These are phyloP conservation scores for Tichodroma muraria DNA, from an alignment of 2,113 vertebrate species.

Conservation along the genomic window DNA sequence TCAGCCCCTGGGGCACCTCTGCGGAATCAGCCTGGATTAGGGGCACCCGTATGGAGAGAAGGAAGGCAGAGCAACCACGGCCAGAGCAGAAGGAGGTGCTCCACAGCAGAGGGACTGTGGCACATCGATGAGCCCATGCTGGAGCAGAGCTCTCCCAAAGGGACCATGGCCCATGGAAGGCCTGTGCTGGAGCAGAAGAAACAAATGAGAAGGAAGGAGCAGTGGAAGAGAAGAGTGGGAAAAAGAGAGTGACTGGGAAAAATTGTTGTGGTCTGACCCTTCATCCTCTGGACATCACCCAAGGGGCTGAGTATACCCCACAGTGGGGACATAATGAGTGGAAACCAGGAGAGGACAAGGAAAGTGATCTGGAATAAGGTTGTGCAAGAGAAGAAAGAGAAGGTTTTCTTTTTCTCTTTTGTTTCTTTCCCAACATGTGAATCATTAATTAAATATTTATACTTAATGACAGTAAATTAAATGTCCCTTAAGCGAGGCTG, in stretches of 20 bases:
- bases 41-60: not conserved
- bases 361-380: not conserved
- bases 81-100: not conserved
- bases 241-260: not conserved
- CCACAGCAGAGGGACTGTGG: not conserved
- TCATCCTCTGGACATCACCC: not conserved
- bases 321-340: not conserved
- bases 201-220: not conserved
- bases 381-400: not conserved
- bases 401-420: rapidly evolving
- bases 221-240: not conserved
- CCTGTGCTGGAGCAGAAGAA: not conserved
- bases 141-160: not conserved
- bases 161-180: not conserved
- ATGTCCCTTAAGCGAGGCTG: not conserved
- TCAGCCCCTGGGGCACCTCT: not conserved
- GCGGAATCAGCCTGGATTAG: not conserved
- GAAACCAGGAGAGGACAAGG: not conserved
- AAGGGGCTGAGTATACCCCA: not conserved
- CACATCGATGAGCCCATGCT: not conserved
- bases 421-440: not conserved
- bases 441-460: not conserved
- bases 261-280: not conserved
- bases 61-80: not conserved
- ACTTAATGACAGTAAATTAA: not conserved